phyloP scores from a whole-genome alignment of 2,113 vertebrate genomes.

The Ammodytes dubius region DNA sequence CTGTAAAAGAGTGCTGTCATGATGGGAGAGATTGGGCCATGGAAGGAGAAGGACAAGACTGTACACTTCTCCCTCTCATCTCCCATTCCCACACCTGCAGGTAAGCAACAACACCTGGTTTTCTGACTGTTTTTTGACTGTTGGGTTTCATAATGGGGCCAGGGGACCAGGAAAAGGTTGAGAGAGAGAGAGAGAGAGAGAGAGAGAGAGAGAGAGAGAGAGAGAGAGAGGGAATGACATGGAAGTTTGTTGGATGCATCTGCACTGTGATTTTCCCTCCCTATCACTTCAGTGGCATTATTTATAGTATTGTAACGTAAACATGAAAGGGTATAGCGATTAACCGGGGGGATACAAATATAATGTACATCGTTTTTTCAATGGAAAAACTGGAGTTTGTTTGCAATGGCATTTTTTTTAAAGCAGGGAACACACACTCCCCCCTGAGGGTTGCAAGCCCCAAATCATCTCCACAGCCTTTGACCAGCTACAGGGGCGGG shows the following conservation, averaged over 20 bases:
- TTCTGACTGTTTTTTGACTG: not conserved
- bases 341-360: not conserved
- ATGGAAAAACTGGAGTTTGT: not conserved
- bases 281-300: no score
- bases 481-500: constrained; percentile 7
- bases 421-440: constrained; percentile 70
- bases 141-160: not conserved
- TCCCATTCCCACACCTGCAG: constrained; percentile 86
- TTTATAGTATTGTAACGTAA: no score
- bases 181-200: not conserved
- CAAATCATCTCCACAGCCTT: constrained; percentile 32
- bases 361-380: not conserved
- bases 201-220: not conserved
- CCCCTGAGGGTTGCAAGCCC: constrained; percentile 6
- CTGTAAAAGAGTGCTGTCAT: constrained; percentile 86
- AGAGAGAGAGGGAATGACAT: not conserved
- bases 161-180: not conserved
- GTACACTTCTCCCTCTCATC: constrained; percentile 77
- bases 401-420: constrained; percentile 39
- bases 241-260: not conserved
- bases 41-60: constrained; percentile 78
- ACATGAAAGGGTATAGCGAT: not conserved
- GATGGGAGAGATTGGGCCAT: constrained; percentile 84
- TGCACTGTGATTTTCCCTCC: no score
- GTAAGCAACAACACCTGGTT: constrained; percentile 77